Conservation (phyloP, 2,113 vertebrate genomes). For the Stomatorhinus ivindoensis region DNA sequence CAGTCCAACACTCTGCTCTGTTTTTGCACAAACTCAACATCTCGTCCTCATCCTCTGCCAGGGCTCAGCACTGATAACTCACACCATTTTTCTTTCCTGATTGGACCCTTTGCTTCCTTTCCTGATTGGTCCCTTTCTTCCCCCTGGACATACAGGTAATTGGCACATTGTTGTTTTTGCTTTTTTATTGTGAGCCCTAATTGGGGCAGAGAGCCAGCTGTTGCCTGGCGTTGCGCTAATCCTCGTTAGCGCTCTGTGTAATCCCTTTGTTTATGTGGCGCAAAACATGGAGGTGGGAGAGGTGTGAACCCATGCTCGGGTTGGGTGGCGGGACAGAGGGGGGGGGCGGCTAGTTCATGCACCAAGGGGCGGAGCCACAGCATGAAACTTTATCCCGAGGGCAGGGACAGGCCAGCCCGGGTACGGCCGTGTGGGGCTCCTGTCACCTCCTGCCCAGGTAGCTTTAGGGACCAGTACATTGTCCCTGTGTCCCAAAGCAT, state of each 20-base stretch:
- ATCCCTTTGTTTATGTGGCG: constrained; percentile 84
- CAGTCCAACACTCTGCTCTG: background rate
- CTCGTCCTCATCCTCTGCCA: background rate
- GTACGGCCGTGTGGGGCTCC: background rate
- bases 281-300: constrained; percentile 62
- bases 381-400: background rate
- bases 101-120: constrained; percentile 12
- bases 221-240: constrained; percentile 79
- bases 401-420: background rate
- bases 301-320: constrained; percentile 68
- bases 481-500: background rate
- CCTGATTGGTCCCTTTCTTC: constrained; percentile 37
- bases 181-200: constrained; percentile 68
- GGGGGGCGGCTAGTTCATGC: background rate
- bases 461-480: background rate
- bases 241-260: constrained; percentile 75
- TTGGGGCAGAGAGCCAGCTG: constrained; percentile 77
- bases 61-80: background rate
- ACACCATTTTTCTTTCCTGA: background rate
- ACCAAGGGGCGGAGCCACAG: background rate
- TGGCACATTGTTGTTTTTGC: constrained; percentile 65
- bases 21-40: background rate
- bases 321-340: background rate
- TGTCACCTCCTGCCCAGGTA: background rate
- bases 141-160: constrained; percentile 62